phyloP scores from a whole-genome alignment of 2,888 invertebrate genomes.

The Campoplex capitator region DNA sequence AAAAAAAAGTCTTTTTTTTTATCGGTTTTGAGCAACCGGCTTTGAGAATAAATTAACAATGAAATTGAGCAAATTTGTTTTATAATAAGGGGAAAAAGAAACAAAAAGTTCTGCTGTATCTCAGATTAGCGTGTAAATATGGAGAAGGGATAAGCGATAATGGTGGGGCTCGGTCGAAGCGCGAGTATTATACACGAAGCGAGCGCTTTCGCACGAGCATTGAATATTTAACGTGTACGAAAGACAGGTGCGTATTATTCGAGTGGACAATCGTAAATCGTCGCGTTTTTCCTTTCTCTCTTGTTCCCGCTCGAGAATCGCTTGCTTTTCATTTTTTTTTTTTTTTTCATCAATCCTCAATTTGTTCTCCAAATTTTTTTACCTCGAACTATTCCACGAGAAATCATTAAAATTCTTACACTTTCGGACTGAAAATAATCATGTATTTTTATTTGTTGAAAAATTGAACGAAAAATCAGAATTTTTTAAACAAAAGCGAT shows the following conservation, averaged over 20 bases:
- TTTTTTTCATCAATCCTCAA: background rate
- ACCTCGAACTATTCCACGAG: background rate
- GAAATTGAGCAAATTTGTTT: slow-evolving; percentile 23
- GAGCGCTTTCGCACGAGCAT: slow-evolving; percentile 72
- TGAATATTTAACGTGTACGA: slow-evolving; percentile 79
- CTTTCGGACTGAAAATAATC: background rate
- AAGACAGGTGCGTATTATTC: slow-evolving; percentile 75
- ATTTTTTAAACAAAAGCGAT: background rate
- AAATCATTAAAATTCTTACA: background rate
- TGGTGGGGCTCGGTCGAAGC: slow-evolving; percentile 62
- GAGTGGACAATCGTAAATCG: slow-evolving; percentile 63
- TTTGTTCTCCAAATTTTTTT: background rate
- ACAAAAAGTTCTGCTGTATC: slow-evolving; percentile 31
- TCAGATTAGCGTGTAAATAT: slow-evolving; percentile 32
- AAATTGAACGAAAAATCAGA: background rate
- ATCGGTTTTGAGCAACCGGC: background rate
- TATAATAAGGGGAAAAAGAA: slow-evolving; percentile 5
- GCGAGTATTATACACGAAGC: slow-evolving; percentile 72
- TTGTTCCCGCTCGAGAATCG: slow-evolving; percentile 48
- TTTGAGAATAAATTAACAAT: slow-evolving; percentile 6
- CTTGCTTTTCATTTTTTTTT: background rate
- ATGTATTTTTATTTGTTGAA: background rate
- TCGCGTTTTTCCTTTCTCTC: slow-evolving; percentile 69
- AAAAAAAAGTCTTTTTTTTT: background rate
- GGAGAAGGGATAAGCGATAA: slow-evolving; percentile 23